Evolutionary conservation across 1,140 invertebrate genomes (phyloP), one percentile per base, ranked within the genome.

Genomic region (Drosophila ohnishii): DNA sequence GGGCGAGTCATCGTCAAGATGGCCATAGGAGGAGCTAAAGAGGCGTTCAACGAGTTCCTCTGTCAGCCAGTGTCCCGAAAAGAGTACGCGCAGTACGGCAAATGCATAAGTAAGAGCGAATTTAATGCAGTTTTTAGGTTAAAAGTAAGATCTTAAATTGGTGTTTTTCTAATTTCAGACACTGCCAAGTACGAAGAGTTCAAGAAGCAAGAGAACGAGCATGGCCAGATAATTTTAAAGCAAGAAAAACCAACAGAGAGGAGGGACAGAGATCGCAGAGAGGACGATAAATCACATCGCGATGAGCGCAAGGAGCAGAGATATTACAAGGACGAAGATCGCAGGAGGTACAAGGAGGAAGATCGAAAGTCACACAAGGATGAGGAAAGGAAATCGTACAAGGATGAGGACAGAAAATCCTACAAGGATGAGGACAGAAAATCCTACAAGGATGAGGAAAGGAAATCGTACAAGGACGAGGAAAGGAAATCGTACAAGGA

Each of bases 1-100:
- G 95, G 95, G 1, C 93, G 97, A 63, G 93, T 97, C 10, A 95
- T 97, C 85, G 93, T 98, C 0, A 96, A 96, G 93, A 93, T 97
- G 70, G 93, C 95, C 19, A 92, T 97, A 2, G 94, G 94, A 61
- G 94, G 95, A 50, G 92, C 95, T 85, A 94, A 93, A 19, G 92
- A 96, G 40, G 95, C 95, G 32, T 91, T 98, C 11, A 96, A 95
- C 90, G 97, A 98, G 92, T 95, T 95, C 75, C 93, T 95, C 90
- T 93, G 98, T 65, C 93, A 95, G 80, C 93, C 96, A 0, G 96
- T 98, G 3, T 94, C 95, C 0, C 95, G 95, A 80, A 92, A 94
- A 19, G 97, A 98, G 80, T 98, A 94, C 92, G 92, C 94, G 10
- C 95, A 96, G 90, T 95, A 95, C 83, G 95, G 95, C 1, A 97